These are phyloP conservation scores for Thera obeliscata DNA, from an alignment of 2,888 invertebrate species.

Conservation along the genomic window DNA sequence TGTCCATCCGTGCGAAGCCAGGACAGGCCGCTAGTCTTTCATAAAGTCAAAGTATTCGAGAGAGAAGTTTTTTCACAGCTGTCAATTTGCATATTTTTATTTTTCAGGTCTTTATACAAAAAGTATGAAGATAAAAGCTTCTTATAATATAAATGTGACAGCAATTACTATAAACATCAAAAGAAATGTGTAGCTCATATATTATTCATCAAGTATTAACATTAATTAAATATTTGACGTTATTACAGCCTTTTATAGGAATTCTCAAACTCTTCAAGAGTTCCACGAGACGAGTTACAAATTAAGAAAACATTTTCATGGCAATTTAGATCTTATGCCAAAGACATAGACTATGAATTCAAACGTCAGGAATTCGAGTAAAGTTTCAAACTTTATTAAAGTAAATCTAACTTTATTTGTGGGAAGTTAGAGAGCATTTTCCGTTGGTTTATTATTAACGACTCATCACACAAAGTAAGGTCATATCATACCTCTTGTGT, in stretches of 20 bases:
- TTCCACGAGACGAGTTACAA: slow-evolving; percentile 29
- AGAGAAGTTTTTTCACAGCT: too few relatives aligned
- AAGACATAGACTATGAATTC: slow-evolving; percentile 17
- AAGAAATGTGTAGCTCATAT: slow-evolving; percentile 11
- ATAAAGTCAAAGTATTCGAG: too few relatives aligned
- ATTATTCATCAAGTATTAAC: slow-evolving; percentile 18
- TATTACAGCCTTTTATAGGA: slow-evolving; percentile 26
- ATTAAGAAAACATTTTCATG: slow-evolving; percentile 21
- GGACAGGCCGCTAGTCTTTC: too few relatives aligned
- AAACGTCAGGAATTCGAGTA: slow-evolving; percentile 4
- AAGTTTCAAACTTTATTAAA: slow-evolving; percentile 29
- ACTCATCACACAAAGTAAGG: slow-evolving; percentile 22
- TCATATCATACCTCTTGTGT: slow-evolving; percentile 15
- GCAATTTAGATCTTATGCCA: slow-evolving; percentile 19
- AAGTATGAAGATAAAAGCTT: neutral
- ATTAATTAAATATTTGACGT: slow-evolving; percentile 25
- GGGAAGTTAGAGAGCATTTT: slow-evolving; percentile 27
- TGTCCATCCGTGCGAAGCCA: too few relatives aligned
- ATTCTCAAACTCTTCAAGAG: slow-evolving; percentile 30
- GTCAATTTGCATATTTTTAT: too few relatives aligned
- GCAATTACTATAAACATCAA: neutral
- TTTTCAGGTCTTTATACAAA: too few relatives aligned
- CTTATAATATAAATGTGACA: neutral
- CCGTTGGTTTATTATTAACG: slow-evolving; percentile 24
- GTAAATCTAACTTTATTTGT: slow-evolving; percentile 36